A percentile compares a stretch with the other conserved stretches of the same genome.
These are phyloP conservation scores for Scrobipalpa costella DNA, from an alignment of 2,888 invertebrate genomes.

Conservation along the genomic window DNA sequence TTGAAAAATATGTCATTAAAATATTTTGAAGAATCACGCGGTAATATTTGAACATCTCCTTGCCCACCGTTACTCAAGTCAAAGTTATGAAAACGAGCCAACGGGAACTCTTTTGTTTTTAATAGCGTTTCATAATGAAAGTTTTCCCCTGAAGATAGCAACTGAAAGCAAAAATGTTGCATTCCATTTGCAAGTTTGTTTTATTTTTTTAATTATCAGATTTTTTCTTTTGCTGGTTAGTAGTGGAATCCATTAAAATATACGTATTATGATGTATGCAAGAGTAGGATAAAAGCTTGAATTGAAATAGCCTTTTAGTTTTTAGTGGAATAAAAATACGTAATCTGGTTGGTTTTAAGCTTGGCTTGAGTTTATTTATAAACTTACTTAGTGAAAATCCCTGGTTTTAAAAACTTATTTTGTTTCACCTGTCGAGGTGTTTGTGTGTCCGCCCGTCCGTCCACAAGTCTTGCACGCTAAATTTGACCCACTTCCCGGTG, in stretches of 20 bases:
- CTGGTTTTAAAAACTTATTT: too few relatives aligned
- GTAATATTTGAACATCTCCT: background rate
- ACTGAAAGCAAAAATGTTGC: conserved; percentile 23
- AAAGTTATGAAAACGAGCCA: conserved; percentile 29
- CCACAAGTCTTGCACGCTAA: too few relatives aligned
- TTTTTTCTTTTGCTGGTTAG: background rate
- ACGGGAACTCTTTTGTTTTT: conserved; percentile 27
- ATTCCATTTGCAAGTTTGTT: background rate
- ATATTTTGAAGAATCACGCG: background rate
- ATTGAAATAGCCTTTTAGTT: too few relatives aligned
- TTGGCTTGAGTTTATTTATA: too few relatives aligned
- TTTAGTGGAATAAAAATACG: too few relatives aligned
- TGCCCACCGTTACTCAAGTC: conserved; percentile 24
- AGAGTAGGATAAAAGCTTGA: too few relatives aligned
- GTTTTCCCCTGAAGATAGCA: conserved; percentile 20
- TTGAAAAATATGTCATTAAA: too few relatives aligned
- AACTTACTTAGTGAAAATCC: too few relatives aligned
- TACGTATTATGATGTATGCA: background rate
- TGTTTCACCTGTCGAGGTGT: too few relatives aligned
- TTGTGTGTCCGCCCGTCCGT: too few relatives aligned
- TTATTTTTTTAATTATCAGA: background rate
- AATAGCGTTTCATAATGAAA: conserved; percentile 30
- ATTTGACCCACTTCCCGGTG: too few relatives aligned
- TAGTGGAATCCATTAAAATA: background rate
- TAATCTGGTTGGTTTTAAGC: too few relatives aligned